phyloP scores from a whole-genome alignment of 2,797 vertebrate genomes.

The Anguilla megastoma region DNA sequence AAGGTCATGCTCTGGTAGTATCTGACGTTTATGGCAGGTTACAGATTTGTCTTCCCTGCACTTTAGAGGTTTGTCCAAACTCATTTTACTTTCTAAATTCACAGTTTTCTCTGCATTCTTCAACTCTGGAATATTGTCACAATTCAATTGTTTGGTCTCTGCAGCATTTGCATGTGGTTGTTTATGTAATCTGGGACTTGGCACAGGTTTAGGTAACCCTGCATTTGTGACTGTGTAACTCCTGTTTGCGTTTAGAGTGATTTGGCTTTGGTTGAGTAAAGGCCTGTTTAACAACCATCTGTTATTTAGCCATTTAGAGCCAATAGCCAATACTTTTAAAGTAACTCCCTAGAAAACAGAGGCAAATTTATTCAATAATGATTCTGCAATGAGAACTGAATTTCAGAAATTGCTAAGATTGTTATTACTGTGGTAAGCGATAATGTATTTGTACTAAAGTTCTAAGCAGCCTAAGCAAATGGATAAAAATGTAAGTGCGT shows the following conservation, averaged over 20 bases:
- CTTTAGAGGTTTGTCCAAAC: not conserved
- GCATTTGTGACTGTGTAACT: not conserved
- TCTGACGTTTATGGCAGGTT: not conserved
- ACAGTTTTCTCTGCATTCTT: not conserved
- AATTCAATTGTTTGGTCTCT: not conserved
- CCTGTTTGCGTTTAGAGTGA: not conserved
- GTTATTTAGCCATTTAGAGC: not conserved
- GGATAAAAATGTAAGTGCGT: not conserved
- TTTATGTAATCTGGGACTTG: not conserved
- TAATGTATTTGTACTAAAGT: not conserved
- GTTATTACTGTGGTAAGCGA: not conserved
- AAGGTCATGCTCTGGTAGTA: not conserved
- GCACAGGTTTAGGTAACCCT: not conserved
- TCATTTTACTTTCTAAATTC: not conserved
- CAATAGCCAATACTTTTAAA: not conserved
- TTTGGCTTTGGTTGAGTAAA: not conserved
- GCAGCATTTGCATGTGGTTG: not conserved
- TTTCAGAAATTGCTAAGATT: not conserved
- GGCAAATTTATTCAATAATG: not conserved
- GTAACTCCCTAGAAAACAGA: not conserved
- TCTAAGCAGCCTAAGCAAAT: not conserved
- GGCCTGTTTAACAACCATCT: not conserved
- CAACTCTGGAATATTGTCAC: not conserved
- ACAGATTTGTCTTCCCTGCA: no score
- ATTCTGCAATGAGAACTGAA: not conserved